Evolutionary conservation across 2,797 vertebrate species (phyloP), one percentile per base, ranked within the genome.

Genomic region (Phoebastria nigripes): DNA sequence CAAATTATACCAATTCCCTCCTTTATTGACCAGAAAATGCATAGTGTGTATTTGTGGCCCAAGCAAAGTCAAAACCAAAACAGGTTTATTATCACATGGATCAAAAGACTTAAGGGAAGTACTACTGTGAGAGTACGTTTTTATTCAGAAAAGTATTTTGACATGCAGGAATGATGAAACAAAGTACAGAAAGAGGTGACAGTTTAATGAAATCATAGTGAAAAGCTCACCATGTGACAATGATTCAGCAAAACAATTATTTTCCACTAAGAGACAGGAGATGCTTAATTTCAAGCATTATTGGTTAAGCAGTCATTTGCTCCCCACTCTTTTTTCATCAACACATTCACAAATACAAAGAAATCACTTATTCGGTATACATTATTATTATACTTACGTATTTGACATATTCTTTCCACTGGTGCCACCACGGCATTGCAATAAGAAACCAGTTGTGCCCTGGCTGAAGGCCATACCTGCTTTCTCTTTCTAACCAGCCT

Each of bases 361-460:
- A 15, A 25, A 47, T 42, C 39, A 22, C 10, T 72, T 13, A 8
- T 12, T 46, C 25, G 42, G 42, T 11, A 72, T 5, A 63, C 22
- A 52, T 12, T 56, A n/a, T 15, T 61, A 52, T 63, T 37, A n/a
- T 96, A 99, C 99, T 99, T 96, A 99, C 99, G 26, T 99, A 99
- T 99, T 99, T 99, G 82, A 99, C 99, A 51, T 99, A 99, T 93
- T 99, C 99, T 96, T 99, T 99, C 99, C 99, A 99, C 91, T 99
- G 99, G 80, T 99, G 99, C 99, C 99, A 99, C 99, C 99, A 99
- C 41, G 99, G 98, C 98, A 99, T 99, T 37, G 99, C 99, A 97
- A 99, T 99, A 95, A 99, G 99, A 97, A 99, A 99, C 99, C 99
- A 99, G 97, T 99, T 99, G 96, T 99, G 99, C 80, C 98, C 98